Evolutionary conservation across 2,113 vertebrate species (phyloP).

Genomic region (Ivindomyrus marchei): DNA sequence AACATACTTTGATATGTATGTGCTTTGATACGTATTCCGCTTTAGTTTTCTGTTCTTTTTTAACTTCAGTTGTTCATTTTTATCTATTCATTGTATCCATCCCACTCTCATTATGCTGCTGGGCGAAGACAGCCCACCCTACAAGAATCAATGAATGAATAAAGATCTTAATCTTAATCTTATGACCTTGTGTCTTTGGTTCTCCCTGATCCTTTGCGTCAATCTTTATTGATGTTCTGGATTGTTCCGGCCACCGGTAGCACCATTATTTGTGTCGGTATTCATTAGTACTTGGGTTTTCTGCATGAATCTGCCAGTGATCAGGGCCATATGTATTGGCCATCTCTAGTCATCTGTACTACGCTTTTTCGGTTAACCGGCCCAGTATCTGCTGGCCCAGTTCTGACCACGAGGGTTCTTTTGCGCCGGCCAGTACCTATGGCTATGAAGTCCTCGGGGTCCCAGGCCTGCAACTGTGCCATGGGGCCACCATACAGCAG

Average conservation of each 20-base stretch:
- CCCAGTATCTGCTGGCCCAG: background rate
- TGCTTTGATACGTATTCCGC: background rate
- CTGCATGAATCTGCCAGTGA: background rate
- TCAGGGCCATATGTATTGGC: background rate
- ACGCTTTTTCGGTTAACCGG: no score
- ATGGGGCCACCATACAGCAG: conserved; percentile 77
- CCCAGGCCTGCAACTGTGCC: conserved; percentile 67
- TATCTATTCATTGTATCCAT: background rate
- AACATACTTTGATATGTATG: background rate
- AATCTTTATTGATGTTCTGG: background rate
- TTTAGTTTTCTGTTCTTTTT: background rate
- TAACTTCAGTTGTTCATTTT: background rate
- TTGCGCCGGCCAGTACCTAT: conserved; percentile 59
- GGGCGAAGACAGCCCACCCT: background rate
- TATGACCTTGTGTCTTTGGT: background rate
- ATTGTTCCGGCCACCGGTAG: background rate
- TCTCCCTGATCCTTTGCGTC: background rate
- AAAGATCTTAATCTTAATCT: background rate
- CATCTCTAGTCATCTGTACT: background rate
- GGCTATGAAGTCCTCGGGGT: conserved; percentile 74
- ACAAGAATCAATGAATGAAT: background rate
- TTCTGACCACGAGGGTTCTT: background rate
- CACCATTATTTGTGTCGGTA: background rate
- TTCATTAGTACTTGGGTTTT: background rate
- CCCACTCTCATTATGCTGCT: background rate